Base-by-base conservation (phyloP, 2,888 invertebrate genomes). In the Peribatodes rhomboidaria region DNA sequence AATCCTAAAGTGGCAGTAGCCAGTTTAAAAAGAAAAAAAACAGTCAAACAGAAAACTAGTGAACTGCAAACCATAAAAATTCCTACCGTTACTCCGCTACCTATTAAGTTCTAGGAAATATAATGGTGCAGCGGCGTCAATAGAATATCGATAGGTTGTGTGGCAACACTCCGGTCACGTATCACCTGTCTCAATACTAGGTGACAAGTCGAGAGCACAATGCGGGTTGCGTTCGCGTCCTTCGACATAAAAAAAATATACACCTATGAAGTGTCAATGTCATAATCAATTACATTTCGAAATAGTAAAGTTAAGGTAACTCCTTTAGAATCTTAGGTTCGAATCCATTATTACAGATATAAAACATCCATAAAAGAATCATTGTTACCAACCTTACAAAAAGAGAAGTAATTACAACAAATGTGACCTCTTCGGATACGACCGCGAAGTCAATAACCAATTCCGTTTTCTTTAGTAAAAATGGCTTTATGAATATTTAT, bases 131-230 rank as follows among this genome's bases (percentile, higher is more conserved):
- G 62, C 69, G 70, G 69, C 71, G 73, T 66, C 67, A 69, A 72
- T 65, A 68, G 75, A 76, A 74, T 80, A 80, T 82, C 80, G 81
- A 82, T 77, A 77, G 44, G 60, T 71, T 78, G 75, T 78, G 75
- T 74, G 73, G 71, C 79, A 78, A 78, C 79, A 78, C 83, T 22
- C 39, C 77, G 68, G 77, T 77, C 79, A 81, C 78, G 77, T 79
- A 76, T 72, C 67, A 50, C 59, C 54, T 65, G 66, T 64, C 64
- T 66, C 50, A 62, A 70, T 68, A 67, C 69, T 70, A 71, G 68
- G 73, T 73, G 74, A 75, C 80, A 76, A 75, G 68, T 75, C 72
- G 58, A 16, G 55, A 52, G 18, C 46, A 42, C 22, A 49, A 54
- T 35, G 49, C 14, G 11, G 49, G 33, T 58, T 20, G 46, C 44